Evolutionary conservation across 2,797 vertebrate genomes (phyloP).

Genomic region (Hippoglossus hippoglossus): DNA sequence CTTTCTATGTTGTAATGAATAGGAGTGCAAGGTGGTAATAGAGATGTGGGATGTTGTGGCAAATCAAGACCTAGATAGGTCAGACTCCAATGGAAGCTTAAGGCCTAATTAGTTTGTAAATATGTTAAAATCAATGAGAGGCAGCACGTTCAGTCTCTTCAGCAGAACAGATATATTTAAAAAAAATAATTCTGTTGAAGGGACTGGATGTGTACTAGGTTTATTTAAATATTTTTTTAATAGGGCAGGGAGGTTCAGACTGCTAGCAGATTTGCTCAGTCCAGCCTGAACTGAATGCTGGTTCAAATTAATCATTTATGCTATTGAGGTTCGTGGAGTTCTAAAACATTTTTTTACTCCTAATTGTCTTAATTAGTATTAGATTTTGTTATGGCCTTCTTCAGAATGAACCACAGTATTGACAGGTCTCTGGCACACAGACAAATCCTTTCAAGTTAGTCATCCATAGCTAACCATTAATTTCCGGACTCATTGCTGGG

Average conservation of each 20-base stretch:
- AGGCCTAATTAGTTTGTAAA: constrained; percentile 70
- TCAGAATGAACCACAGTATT: neutral
- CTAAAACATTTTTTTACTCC: no score
- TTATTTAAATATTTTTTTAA: neutral
- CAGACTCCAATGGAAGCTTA: constrained; percentile 57
- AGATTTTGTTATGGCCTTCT: neutral
- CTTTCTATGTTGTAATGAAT: constrained; percentile 64
- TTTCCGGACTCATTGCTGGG: no score
- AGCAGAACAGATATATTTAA: neutral
- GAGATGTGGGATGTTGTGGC: constrained; percentile 74
- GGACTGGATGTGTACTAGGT: neutral
- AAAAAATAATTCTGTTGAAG: neutral
- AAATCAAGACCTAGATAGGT: constrained; percentile 67
- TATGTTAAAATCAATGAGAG: constrained; percentile 62
- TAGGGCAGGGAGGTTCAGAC: neutral
- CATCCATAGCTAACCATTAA: no score
- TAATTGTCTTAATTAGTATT: no score
- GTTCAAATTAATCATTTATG: neutral
- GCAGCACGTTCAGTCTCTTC: neutral
- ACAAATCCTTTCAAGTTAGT: no score
- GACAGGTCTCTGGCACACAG: no score
- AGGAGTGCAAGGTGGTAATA: constrained; percentile 72
- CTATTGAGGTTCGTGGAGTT: neutral
- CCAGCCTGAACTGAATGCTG: neutral
- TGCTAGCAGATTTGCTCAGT: neutral